phyloP scores from a whole-genome alignment of 2,113 vertebrate genomes.

The Arvicanthis niloticus region DNA sequence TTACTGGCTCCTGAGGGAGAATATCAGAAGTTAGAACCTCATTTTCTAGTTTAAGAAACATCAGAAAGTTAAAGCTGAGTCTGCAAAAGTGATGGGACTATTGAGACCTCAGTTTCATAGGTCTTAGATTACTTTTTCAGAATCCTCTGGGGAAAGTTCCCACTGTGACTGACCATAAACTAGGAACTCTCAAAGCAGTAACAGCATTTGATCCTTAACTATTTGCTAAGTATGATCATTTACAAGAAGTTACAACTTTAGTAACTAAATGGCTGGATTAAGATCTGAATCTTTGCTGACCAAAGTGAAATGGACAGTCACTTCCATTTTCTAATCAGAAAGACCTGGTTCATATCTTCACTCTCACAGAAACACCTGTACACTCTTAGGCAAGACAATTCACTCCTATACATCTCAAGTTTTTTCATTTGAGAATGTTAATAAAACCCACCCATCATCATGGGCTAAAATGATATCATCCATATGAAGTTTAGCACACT shows the following conservation, averaged over 20 bases:
- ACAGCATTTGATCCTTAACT: background rate
- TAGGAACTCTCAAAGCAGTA: background rate
- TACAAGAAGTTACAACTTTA: constrained; percentile 13
- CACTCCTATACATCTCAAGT: constrained; percentile 19
- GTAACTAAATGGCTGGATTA: background rate
- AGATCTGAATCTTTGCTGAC: constrained; percentile 16
- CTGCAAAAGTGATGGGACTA: background rate
- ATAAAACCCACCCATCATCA: background rate
- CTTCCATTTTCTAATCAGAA: background rate
- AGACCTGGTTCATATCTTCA: background rate
- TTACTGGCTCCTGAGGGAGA: constrained; percentile 21
- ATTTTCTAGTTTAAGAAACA: constrained; percentile 55
- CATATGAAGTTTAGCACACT: background rate
- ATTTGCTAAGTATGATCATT: background rate
- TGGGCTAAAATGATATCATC: background rate
- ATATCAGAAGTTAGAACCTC: background rate
- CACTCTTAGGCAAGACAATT: constrained; percentile 1
- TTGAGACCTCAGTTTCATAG: background rate
- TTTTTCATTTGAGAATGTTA: constrained; percentile 46
- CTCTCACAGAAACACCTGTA: constrained; percentile 2
- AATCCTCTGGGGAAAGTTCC: background rate
- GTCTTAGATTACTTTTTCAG: background rate
- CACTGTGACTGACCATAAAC: background rate
- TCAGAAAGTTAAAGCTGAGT: background rate
- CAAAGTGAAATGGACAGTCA: constrained; percentile 4